phyloP scores from a whole-genome alignment of 2,113 vertebrate species.

The Corythornis cristatus region DNA sequence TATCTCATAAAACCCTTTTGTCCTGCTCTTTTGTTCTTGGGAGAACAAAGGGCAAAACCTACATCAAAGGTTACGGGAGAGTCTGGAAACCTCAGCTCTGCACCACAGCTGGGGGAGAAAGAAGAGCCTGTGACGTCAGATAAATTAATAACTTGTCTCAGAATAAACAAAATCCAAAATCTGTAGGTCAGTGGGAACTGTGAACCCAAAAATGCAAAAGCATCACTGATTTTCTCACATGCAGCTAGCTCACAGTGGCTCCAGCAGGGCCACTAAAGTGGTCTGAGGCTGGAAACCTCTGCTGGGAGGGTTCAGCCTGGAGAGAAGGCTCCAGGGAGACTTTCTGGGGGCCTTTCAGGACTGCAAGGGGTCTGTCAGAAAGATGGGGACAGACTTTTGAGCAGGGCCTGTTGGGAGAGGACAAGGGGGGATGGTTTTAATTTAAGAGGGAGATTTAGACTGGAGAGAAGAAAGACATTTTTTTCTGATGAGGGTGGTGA shows the following conservation, averaged over 20 bases:
- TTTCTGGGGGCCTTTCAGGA: background rate
- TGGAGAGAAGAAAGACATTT: background rate
- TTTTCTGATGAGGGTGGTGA: background rate
- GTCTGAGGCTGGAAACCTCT: background rate
- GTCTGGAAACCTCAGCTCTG: background rate
- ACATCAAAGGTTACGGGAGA: background rate
- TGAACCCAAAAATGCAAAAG: background rate
- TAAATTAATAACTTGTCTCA: background rate
- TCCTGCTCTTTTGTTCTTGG: conserved; percentile 25
- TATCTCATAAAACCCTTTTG: conserved; percentile 35
- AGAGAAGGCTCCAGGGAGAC: background rate
- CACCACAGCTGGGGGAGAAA: background rate
- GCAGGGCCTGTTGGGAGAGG: background rate
- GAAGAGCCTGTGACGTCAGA: background rate
- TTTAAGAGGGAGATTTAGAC: background rate
- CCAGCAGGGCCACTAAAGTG: background rate
- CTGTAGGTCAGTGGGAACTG: background rate
- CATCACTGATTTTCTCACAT: background rate
- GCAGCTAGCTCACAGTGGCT: background rate
- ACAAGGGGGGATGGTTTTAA: background rate
- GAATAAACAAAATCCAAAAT: background rate
- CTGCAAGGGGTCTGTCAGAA: too few relatives aligned
- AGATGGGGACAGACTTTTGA: background rate
- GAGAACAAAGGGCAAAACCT: conserved; percentile 34
- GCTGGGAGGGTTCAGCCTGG: background rate